phyloP scores from a whole-genome alignment of 2,797 vertebrate genomes.

The Periophthalmus magnuspinnatus region DNA sequence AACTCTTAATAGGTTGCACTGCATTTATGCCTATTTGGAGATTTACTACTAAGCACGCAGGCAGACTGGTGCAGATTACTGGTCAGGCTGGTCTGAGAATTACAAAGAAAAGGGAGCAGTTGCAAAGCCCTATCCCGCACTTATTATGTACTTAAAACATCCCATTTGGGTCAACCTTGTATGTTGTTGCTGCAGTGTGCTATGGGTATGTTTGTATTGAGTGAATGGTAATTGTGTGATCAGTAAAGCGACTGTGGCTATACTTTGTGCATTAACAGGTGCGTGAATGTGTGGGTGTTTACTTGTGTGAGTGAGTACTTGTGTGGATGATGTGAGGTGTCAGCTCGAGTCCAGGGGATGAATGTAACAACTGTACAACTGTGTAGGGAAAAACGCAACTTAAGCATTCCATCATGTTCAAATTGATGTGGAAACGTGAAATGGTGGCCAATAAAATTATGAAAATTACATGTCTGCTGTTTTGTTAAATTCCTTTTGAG shows the following conservation, averaged over 20 bases:
- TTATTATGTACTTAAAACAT: conserved; percentile 47
- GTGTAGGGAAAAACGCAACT: conserved; percentile 59
- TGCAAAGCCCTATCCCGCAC: conserved; percentile 60
- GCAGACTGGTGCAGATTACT: conserved; percentile 42
- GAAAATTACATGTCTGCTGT: conserved; percentile 21
- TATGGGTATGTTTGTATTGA: conserved; percentile 18
- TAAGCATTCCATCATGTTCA: conserved; percentile 86
- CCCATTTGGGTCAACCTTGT: conserved; percentile 46
- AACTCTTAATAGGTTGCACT: conserved; percentile 68
- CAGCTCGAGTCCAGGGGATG: conserved; percentile 44
- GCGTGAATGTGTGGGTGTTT: conserved; percentile 20
- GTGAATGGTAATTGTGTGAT: conserved; percentile 10
- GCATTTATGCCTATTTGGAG: conserved; percentile 72
- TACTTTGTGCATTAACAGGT: conserved; percentile 4
- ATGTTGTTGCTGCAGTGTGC: conserved; percentile 26
- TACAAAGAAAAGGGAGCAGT: conserved; percentile 55
- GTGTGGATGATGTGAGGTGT: conserved; percentile 25
- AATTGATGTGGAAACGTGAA: conserved; percentile 81
- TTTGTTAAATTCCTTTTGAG: not conserved
- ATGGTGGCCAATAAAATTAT: conserved; percentile 87
- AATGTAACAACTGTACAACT: conserved; percentile 50
- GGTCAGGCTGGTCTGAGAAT: conserved; percentile 47
- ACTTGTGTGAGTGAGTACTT: not conserved
- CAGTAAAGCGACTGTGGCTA: conserved; percentile 1
- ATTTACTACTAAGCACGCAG: conserved; percentile 64